Evolutionary conservation across 2,113 vertebrate genomes (phyloP).

Genomic region (Dipodomys spectabilis): DNA sequence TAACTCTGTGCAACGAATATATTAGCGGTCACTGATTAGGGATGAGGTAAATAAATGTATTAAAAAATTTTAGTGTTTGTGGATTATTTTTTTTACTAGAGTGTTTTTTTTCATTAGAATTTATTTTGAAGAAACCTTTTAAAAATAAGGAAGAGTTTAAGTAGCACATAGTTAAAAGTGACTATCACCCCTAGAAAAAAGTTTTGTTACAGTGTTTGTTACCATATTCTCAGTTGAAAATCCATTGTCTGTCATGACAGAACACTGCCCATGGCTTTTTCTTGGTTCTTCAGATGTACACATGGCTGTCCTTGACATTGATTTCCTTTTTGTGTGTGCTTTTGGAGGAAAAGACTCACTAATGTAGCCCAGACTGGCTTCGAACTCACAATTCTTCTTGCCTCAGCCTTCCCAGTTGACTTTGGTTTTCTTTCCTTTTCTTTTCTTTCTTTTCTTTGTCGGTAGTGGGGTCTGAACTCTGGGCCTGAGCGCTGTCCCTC

Average conservation of each 20-base stretch:
- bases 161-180: neutral
- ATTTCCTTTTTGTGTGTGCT: no score
- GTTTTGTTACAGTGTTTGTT: neutral
- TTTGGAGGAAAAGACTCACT: no score
- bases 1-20: conserved; percentile 46
- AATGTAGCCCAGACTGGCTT: no score
- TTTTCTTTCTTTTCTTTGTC: no score
- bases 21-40: conserved; percentile 51
- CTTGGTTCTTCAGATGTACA: neutral
- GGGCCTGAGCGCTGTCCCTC: no score
- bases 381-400: no score
- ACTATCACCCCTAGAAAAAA: neutral
- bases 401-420: neutral
- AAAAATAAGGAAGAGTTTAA: conserved; percentile 45
- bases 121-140: neutral
- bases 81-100: conserved; percentile 28
- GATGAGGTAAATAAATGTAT: conserved; percentile 46
- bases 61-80: conserved; percentile 65
- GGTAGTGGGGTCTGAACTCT: no score
- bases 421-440: neutral
- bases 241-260: neutral
- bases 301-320: neutral
- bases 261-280: neutral
- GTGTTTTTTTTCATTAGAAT: neutral
- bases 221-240: neutral